Evolutionary conservation across 2,797 vertebrate genomes (phyloP).

Genomic region (Alcedo quadribrachys): DNA sequence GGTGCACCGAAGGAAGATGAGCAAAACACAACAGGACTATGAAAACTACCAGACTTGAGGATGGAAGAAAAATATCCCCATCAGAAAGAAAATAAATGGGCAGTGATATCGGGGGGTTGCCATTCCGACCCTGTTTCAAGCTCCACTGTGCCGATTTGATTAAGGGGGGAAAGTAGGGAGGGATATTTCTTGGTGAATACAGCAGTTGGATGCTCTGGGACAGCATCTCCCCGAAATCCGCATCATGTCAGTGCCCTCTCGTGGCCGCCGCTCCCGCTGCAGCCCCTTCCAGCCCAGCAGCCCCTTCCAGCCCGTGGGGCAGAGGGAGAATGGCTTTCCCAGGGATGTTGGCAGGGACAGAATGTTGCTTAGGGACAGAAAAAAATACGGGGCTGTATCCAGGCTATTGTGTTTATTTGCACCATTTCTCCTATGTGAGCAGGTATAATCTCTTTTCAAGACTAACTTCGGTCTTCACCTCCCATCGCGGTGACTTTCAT

Average conservation of each 20-base stretch:
- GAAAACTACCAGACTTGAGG: background rate
- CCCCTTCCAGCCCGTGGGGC: background rate
- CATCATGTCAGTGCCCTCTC: slow-evolving; percentile 45
- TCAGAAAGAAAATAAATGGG: rapidly evolving
- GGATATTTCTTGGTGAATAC: rapidly evolving
- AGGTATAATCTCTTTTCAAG: background rate
- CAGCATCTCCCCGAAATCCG: background rate
- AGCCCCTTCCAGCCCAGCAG: background rate
- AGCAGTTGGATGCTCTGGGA: rapidly evolving
- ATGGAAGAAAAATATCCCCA: rapidly evolving
- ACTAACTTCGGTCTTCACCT: background rate
- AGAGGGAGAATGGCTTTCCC: rapidly evolving
- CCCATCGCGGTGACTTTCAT: background rate
- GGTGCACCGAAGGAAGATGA: background rate
- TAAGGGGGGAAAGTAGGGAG: rapidly evolving
- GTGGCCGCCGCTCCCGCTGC: slow-evolving; percentile 21
- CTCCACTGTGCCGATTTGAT: rapidly evolving
- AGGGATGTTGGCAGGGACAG: rapidly evolving
- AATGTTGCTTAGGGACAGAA: rapidly evolving
- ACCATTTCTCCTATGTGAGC: rapidly evolving
- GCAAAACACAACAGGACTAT: rapidly evolving
- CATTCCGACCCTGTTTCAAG: rapidly evolving
- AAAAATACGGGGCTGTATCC: rapidly evolving
- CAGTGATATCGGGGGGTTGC: rapidly evolving
- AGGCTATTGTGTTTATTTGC: rapidly evolving